These are phyloP conservation scores for Macrosoma leucophasiata DNA, from an alignment of 2,888 invertebrate species.

Conservation along the genomic window DNA sequence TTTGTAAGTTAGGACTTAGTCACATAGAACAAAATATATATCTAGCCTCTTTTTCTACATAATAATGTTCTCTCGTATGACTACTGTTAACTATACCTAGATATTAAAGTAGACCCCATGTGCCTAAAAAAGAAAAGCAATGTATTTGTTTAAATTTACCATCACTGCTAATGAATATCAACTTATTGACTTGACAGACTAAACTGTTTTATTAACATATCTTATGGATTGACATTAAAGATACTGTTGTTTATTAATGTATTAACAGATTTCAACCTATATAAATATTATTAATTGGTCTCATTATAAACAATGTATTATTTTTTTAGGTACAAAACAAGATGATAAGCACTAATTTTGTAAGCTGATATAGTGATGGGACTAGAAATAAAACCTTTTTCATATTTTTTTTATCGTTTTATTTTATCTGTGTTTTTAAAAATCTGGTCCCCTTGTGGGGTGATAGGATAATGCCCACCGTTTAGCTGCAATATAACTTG, in stretches of 20 bases:
- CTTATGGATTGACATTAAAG: slow-evolving; percentile 25
- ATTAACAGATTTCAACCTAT: slow-evolving; percentile 7
- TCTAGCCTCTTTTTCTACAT: no score
- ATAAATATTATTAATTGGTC: slow-evolving; percentile 28
- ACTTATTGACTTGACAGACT: no score
- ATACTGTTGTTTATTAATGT: slow-evolving; percentile 25
- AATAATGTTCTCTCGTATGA: no score
- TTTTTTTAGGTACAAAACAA: slow-evolving; percentile 52
- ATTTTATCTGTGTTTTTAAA: slow-evolving; percentile 30
- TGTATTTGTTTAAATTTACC: no score
- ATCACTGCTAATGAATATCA: no score
- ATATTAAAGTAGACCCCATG: no score
- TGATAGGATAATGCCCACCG: slow-evolving; percentile 49
- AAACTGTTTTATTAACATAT: slow-evolving; percentile 21
- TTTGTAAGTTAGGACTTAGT: no score
- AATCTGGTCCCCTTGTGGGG: slow-evolving; percentile 51
- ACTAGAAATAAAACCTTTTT: slow-evolving; percentile 44
- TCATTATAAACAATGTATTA: slow-evolving; percentile 35
- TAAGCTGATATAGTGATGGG: slow-evolving; percentile 51
- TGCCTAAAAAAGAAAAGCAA: no score
- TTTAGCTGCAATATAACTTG: slow-evolving; percentile 31
- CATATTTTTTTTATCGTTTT: slow-evolving; percentile 25
- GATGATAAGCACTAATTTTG: slow-evolving; percentile 49
- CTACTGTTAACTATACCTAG: no score
- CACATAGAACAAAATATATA: no score